Percentiles rank a stretch among this genome's conserved stretches.
phyloP scores from a whole-genome alignment of 1,140 invertebrate species.

The Eriosoma lanigerum region DNA sequence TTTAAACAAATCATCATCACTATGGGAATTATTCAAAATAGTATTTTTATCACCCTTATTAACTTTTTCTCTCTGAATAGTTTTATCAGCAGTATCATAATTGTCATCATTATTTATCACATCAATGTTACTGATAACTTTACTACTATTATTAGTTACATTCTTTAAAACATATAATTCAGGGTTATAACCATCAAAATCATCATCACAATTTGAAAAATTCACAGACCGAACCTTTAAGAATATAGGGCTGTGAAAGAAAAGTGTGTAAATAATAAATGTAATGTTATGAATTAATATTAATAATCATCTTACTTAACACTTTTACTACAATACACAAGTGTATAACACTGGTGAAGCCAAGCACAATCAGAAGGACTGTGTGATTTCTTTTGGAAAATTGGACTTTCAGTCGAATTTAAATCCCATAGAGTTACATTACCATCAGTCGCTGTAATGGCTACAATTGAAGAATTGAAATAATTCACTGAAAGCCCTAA shows the following conservation, averaged over 20 bases:
- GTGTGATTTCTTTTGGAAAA: slow-evolving; percentile 31
- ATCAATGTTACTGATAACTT: not conserved
- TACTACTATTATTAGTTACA: not conserved
- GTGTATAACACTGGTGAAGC: slow-evolving; percentile 37
- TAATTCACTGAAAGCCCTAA: slow-evolving; percentile 59
- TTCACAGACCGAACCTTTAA: slow-evolving; percentile 30
- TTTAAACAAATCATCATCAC: slow-evolving; percentile 13
- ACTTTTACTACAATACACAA: slow-evolving; percentile 17
- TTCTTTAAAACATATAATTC: slow-evolving; percentile 40
- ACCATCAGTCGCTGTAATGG: slow-evolving; percentile 57
- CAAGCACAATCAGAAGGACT: slow-evolving; percentile 40
- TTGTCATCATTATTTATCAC: not conserved
- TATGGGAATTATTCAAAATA: not conserved
- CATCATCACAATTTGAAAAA: slow-evolving; percentile 42
- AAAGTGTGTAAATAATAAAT: not conserved
- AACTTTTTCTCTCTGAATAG: not conserved
- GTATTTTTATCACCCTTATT: not conserved
- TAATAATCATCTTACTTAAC: slow-evolving; percentile 26
- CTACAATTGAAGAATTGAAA: slow-evolving; percentile 58
- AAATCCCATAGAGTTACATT: slow-evolving; percentile 41
- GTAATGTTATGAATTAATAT: not conserved
- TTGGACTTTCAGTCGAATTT: slow-evolving; percentile 27
- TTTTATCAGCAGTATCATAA: slow-evolving; percentile 1
- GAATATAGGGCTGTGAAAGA: not conserved
- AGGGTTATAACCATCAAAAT: slow-evolving; percentile 12